Evolutionary conservation across 30 jellyfish, hydroid and myxozoan genomes (phyloP), one percentile per base, ranked within the genome.

Genomic region (Aurelia sp.): DNA sequence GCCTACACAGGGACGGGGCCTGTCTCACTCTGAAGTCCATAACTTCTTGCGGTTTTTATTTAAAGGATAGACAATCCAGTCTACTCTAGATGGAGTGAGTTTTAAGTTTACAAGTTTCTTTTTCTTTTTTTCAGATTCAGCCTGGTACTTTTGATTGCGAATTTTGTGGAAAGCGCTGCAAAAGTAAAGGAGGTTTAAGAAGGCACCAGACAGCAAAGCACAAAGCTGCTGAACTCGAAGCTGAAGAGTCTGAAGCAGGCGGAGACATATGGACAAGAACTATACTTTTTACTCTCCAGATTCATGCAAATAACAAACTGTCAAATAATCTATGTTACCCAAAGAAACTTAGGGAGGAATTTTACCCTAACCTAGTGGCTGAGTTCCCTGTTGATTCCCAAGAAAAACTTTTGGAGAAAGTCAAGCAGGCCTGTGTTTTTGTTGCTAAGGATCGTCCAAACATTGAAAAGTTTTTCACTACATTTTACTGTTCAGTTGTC

Each of bases 381-480:
- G 40, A 48, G 65, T 71, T 71, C 37, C 82, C 20, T 50, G 57
- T 22, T 40, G 35, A 37, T 22, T 16, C 68, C 82, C 21, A 71
- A 48, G 8, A 52, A 22, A 50, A 48, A 50, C 82, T 71, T 41
- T 50, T 71, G 8, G 66, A 71, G 27, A 71, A 50, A 22, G 30
- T 71, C 60, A 41, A 71, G 82, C 82, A 19, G 11, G 60, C 33
- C 60, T 37, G 82, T 71, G 40, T 41, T 71, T 50, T 71, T 50
- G 66, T 71, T 41, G 60, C 82, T 71, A 71, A 71, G 66, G 20
- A 41, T 71, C 66, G 60, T 41, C 66, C 82, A 71, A 71, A 71
- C 37, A 66, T 71, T 12, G 66, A 71, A 50, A 71, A 71, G 40
- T 71, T 71, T 71, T 22, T 16, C 21, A 48, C 40, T 71, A 16